Evolutionary conservation across 2,888 invertebrate genomes (phyloP).

Genomic region (Coenonympha glycerion): DNA sequence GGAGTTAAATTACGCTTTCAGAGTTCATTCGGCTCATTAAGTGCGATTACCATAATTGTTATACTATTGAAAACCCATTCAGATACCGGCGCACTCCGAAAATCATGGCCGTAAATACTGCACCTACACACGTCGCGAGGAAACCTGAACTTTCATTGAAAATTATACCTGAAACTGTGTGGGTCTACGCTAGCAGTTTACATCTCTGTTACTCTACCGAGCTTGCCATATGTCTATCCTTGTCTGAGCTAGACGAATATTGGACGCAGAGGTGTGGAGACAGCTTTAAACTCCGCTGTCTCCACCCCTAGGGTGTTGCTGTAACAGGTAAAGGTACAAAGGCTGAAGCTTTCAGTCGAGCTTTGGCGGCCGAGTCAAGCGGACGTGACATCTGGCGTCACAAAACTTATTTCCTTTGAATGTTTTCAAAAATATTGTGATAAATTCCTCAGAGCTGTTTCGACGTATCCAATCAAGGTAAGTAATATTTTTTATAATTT

Average conservation of each 20-base stretch:
- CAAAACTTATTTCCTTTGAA: conserved; percentile 12
- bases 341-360: conserved; percentile 34
- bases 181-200: background rate
- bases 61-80: no score
- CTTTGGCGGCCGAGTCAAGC: conserved; percentile 23
- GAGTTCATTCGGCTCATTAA: no score
- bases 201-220: background rate
- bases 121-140: background rate
- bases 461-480: conserved; percentile 5
- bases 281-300: conserved; percentile 13
- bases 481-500: conserved; percentile 10
- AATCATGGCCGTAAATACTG: background rate
- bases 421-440: conserved; percentile 23
- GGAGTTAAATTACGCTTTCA: no score
- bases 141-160: background rate
- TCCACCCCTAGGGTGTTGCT: conserved; percentile 29
- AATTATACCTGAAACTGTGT: background rate
- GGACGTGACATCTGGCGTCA: conserved; percentile 20
- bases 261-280: conserved; percentile 6
- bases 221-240: conserved; percentile 2
- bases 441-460: conserved; percentile 3
- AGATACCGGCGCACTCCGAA: background rate
- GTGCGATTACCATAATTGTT: no score
- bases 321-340: conserved; percentile 65
- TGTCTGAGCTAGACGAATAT: conserved; percentile 1